Evolutionary conservation across 2,797 vertebrate genomes (phyloP).

Genomic region (Brachymystax lenok): DNA sequence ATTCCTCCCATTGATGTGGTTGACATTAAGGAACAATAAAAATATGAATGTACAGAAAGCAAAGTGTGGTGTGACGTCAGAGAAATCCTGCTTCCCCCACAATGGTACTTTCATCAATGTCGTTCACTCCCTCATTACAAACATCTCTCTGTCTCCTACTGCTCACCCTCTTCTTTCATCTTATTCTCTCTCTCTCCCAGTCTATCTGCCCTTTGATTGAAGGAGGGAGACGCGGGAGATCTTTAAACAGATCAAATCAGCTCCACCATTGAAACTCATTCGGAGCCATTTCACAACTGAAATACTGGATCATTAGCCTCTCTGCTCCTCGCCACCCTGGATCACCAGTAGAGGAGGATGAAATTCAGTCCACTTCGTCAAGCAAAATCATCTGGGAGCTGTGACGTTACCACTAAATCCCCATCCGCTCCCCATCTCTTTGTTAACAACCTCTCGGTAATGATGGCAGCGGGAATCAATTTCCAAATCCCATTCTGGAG

Average conservation of each 20-base stretch:
- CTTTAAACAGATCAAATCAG: constrained; percentile 58
- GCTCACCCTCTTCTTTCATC: too few species aligned
- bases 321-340: constrained; percentile 17
- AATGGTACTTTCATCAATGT: too few species aligned
- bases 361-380: constrained; percentile 33
- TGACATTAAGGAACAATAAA: constrained; percentile 34
- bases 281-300: constrained; percentile 42
- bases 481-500: constrained; percentile 43
- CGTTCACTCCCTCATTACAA: background rate
- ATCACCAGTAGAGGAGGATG: constrained; percentile 26
- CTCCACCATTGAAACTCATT: constrained; percentile 13
- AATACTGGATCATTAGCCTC: constrained; percentile 39
- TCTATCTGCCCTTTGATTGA: constrained; percentile 29
- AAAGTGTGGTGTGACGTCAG: constrained; percentile 26
- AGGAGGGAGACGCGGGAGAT: constrained; percentile 34
- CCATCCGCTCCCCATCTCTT: constrained; percentile 27
- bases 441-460: constrained; percentile 42
- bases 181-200: background rate
- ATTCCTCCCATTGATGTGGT: constrained; percentile 1
- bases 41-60: constrained; percentile 7
- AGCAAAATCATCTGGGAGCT: constrained; percentile 38
- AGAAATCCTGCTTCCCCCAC: background rate
- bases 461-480: constrained; percentile 48
- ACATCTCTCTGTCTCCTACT: background rate
- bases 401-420: constrained; percentile 44